These are phyloP conservation scores for Drosophila prolongata DNA, from an alignment of 2,888 invertebrate genomes.

Conservation along the genomic window DNA sequence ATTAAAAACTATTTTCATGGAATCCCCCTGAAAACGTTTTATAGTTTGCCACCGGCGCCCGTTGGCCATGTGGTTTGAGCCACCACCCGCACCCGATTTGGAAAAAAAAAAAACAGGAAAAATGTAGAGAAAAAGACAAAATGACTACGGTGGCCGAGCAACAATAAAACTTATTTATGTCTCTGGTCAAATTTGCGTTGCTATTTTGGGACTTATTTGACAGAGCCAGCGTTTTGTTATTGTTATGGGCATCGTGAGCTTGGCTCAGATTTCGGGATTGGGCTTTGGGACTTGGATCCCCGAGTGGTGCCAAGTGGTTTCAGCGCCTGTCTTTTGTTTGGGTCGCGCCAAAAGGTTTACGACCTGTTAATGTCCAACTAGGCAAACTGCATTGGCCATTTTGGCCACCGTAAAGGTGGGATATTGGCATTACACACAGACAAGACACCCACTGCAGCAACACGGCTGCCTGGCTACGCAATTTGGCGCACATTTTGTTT, in stretches of 20 bases:
- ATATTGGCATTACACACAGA: constrained; percentile 5
- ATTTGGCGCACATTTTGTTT: constrained; percentile 78
- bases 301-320: constrained; percentile 55
- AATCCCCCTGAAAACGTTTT: not conserved
- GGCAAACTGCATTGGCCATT: constrained; percentile 66
- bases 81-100: constrained; percentile 32
- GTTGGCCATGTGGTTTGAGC: constrained; percentile 51
- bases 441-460: constrained; percentile 11
- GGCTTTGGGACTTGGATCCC: constrained; percentile 4
- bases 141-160: constrained; percentile 38
- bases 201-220: constrained; percentile 78
- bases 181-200: constrained; percentile 77
- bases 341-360: constrained; percentile 79
- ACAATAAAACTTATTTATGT: constrained; percentile 81
- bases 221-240: constrained; percentile 73
- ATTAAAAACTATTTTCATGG: too few relatives aligned
- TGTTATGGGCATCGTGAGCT: constrained; percentile 45
- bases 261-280: constrained; percentile 63
- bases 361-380: constrained; percentile 79
- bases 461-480: constrained; percentile 68
- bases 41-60: constrained; percentile 39
- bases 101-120: not conserved
- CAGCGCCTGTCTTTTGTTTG: constrained; percentile 75
- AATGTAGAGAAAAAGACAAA: constrained; percentile 7
- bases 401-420: constrained; percentile 43